Base-by-base conservation (phyloP, 2,797 vertebrate genomes). In the Channallabes apus region DNA sequence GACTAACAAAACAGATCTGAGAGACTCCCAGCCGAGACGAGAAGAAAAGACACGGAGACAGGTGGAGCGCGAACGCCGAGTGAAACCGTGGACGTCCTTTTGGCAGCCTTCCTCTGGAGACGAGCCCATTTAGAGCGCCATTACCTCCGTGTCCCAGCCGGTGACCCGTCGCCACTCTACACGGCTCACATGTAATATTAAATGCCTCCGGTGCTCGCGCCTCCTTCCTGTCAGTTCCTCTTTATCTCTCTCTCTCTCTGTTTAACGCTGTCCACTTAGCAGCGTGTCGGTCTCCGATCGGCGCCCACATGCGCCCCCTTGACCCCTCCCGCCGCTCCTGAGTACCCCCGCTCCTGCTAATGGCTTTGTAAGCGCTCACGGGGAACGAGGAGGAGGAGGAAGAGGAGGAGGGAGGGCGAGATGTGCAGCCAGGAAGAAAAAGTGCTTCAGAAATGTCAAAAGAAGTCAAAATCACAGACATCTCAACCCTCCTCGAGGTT, bases 151-250 rank as follows among this genome's bases (percentile, higher is more conserved):
- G 89, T 83, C 90, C 86, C 81, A 91, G 87, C 89, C 87, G 86
- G 86, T 94, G 94, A 94, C 94, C 94, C 90, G 69, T 84, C 83
- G 86, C 88, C 91, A 93, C 93, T 93, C 90, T 73, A 87, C 91
- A 88, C 89, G 41, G 80, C 90, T 89, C 91, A 93, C 90, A 92
- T 93, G 92, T 91, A 91, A 92, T 92, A 93, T 93, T 91, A 94
- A 95, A 94, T 90, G 90, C 86, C 88, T 90, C 90, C 90, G 89
- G 92, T 93, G 92, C 91, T 92, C 88, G 87, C 86, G 75, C 85
- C 71, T 85, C 46, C 83, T 91, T 83, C 82, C 87, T 90, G 72
- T 41, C 80, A 82, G 84, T 75, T 77, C 77, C 84, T 72, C 61
- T 84, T 69, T 84, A 62, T 81, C 59, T 87, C 83, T 61, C 29